Percentiles rank a stretch among this genome's conserved stretches.
phyloP scores from a whole-genome alignment of 2,888 invertebrate species.

The Oxyteleia sp. region DNA sequence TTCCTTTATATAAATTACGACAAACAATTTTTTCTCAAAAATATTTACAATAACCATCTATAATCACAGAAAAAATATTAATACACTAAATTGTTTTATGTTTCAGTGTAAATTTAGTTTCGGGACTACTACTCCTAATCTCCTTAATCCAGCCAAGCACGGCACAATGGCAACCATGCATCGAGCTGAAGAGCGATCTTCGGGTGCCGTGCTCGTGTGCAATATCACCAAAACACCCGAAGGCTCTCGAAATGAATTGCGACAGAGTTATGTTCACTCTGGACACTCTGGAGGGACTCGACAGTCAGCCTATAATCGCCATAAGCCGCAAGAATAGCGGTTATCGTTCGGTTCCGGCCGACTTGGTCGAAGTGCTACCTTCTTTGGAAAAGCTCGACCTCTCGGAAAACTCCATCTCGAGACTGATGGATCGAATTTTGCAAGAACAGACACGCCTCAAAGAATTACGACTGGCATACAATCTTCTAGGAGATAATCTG shows the following conservation, averaged over 20 bases:
- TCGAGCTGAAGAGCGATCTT: slow-evolving; percentile 92
- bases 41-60: no score
- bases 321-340: slow-evolving; percentile 94
- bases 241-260: slow-evolving; percentile 92
- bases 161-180: slow-evolving; percentile 91
- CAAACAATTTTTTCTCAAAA: no score
- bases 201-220: slow-evolving; percentile 92
- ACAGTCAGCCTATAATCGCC: slow-evolving; percentile 93
- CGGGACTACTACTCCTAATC: slow-evolving; percentile 67
- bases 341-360: slow-evolving; percentile 92
- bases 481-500: slow-evolving; percentile 95
- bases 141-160: slow-evolving; percentile 67
- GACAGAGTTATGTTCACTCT: slow-evolving; percentile 94
- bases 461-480: slow-evolving; percentile 92
- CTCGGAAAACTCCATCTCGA: slow-evolving; percentile 93
- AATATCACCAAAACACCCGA: slow-evolving; percentile 82
- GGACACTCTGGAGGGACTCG: slow-evolving; percentile 93
- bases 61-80: no score
- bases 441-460: slow-evolving; percentile 90
- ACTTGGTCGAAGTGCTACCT: slow-evolving; percentile 86
- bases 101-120: slow-evolving; percentile 56
- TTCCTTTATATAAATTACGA: no score
- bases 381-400: slow-evolving; percentile 93
- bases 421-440: slow-evolving; percentile 93
- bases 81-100: no score